A percentile compares a stretch with the other conserved stretches of the same genome.
phyloP scores from a whole-genome alignment of 2,797 vertebrate genomes.

The Odontamblyopus lacepedii region DNA sequence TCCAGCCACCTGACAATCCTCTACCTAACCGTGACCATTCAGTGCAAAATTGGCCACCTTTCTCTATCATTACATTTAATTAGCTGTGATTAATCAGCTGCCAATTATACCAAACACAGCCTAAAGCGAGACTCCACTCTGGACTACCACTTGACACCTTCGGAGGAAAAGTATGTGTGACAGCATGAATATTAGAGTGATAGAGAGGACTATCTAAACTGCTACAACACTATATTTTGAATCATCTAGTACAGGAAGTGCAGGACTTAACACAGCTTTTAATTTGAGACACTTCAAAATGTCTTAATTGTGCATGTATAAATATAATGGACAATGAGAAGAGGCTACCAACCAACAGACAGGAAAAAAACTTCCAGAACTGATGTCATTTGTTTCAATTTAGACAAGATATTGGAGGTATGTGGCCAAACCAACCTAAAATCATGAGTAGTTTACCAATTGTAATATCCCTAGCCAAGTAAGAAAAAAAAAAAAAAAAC shows the following conservation, averaged over 20 bases:
- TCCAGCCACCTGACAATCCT: conserved; percentile 65
- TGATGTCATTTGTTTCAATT: background rate
- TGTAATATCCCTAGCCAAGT: background rate
- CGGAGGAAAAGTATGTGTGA: conserved; percentile 40
- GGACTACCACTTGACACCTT: conserved; percentile 68
- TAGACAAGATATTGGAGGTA: background rate
- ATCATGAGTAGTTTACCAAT: background rate
- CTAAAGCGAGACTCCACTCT: conserved; percentile 74
- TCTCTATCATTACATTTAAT: conserved; percentile 84
- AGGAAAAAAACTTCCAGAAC: background rate
- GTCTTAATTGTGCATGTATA: background rate
- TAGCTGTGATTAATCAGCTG: conserved; percentile 82
- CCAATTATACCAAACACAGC: conserved; percentile 80
- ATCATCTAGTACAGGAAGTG: conserved; percentile 7
- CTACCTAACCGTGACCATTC: conserved; percentile 52
- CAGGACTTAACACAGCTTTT: conserved; percentile 14
- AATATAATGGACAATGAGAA: background rate
- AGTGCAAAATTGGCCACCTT: conserved; percentile 60
- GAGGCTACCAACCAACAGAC: background rate
- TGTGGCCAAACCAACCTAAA: background rate
- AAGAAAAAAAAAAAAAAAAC: background rate
- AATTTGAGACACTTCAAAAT: background rate
- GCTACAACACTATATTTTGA: conserved; percentile 20
- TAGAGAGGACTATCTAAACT: conserved; percentile 32
- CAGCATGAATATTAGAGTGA: conserved; percentile 48